Base-by-base conservation (phyloP, 1,140 invertebrate genomes). In the Oscheius sp. region DNA sequence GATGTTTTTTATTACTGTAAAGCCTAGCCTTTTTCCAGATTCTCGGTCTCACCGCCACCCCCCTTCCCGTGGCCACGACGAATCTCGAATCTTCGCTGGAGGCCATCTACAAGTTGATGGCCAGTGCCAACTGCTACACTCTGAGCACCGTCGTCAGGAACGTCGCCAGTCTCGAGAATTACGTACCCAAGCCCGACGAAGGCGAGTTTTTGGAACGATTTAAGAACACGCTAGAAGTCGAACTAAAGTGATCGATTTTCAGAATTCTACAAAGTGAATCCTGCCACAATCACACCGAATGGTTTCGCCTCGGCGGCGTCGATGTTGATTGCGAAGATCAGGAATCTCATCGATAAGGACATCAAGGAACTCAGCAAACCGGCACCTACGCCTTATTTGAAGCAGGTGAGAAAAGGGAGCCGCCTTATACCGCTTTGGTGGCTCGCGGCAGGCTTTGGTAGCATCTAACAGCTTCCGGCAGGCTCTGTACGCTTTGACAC, bases 181-280 rank as follows among this genome's bases (percentile, higher is more conserved):
- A 46, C n/a, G 69, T 71, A n/a, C 1, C 38, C 3, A 71, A 71
- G 34, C 69, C 69, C 3, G 69, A 71, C 52, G 69, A 71, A 42
- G 10, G 68, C 61, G 23, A 61, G 68, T 59, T 69, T 69, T 1
- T 59, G 2, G n/a, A n/a, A 31, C 3, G 18, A 62, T 13, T 62
- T 31, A n/a, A 13, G 4, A 26, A 46, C 15, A 3, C 45, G 2
- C 36, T 2, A 1, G 10, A 49, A 36, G 18, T 32, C 20, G 18
- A 42, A 46, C 42, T 59, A 59, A 59, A 23, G 23, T 15, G 13
- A 59, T 31, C 23, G 0, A 13, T 59, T 59, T 59, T 10, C 55
- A 59, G 55, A 32, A 29, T 36, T 63, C 29, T 10, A 32, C n/a
- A 42, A 63, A 26, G 61, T n/a, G 31, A 63, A 63, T 34, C 10